Conservation (phyloP, 2,797 vertebrate genomes). For the Acanthurus lineatus region DNA sequence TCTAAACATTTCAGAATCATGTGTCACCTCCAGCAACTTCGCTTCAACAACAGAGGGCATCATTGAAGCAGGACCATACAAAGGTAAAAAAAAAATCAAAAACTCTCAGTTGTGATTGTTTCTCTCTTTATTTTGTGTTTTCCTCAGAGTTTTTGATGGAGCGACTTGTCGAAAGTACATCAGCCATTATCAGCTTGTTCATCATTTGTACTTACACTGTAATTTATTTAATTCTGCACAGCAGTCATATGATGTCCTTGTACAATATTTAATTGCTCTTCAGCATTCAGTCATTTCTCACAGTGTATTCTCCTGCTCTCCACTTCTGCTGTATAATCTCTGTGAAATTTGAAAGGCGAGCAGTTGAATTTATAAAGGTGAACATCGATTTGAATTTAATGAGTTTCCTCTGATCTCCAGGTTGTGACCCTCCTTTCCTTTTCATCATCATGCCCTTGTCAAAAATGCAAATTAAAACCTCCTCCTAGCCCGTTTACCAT, state of each 20-base stretch:
- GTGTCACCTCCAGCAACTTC: slow-evolving; percentile 87
- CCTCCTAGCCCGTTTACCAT: slow-evolving; percentile 28
- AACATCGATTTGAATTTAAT: slow-evolving; percentile 74
- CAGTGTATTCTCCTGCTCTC: background rate
- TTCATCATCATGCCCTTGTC: slow-evolving; percentile 73
- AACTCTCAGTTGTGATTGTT: background rate
- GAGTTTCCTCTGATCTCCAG: slow-evolving; percentile 79
- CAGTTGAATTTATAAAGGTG: slow-evolving; percentile 83
- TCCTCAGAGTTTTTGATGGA: slow-evolving; percentile 5
- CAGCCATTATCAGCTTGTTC: slow-evolving; percentile 1
- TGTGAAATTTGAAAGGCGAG: slow-evolving; percentile 47
- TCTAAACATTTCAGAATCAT: slow-evolving; percentile 90
- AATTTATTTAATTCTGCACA: too few relatives aligned
- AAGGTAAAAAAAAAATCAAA: slow-evolving; percentile 79
- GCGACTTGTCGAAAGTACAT: background rate
- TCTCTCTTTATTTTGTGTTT: background rate
- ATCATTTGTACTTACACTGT: too few relatives aligned
- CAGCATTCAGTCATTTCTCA: background rate
- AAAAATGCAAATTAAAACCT: slow-evolving; percentile 75
- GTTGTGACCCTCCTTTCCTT: slow-evolving; percentile 51
- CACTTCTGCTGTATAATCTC: slow-evolving; percentile 25
- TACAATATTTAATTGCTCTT: slow-evolving; percentile 19
- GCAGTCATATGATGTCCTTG: too few relatives aligned
- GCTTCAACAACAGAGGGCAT: slow-evolving; percentile 90
- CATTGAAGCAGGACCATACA: slow-evolving; percentile 88